phyloP scores from a whole-genome alignment of 2,888 invertebrate species.

The Dascillus cervinus region DNA sequence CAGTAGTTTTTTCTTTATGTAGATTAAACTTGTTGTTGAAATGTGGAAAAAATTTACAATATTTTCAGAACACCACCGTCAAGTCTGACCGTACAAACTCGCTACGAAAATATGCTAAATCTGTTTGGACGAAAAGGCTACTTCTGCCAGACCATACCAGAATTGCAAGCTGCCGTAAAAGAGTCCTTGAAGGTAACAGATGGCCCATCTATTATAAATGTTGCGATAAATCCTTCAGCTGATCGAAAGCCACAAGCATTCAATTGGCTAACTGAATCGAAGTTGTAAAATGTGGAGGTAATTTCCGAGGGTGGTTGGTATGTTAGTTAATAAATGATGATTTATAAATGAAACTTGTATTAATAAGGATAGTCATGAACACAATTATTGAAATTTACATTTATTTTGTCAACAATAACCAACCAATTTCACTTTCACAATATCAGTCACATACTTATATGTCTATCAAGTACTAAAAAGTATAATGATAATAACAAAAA shows the following conservation, averaged over 20 bases:
- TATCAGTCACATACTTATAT: constrained; percentile 23
- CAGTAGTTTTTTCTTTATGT: no score
- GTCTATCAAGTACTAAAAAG: no score
- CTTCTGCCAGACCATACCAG: constrained; percentile 68
- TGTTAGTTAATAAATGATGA: neutral
- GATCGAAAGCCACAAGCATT: constrained; percentile 87
- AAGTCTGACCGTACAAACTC: constrained; percentile 66
- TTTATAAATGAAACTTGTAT: no score
- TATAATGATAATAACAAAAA: no score
- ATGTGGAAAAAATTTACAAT: no score
- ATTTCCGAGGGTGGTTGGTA: neutral
- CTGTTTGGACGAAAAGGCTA: constrained; percentile 78
- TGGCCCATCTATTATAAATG: constrained; percentile 81
- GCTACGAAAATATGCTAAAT: constrained; percentile 85
- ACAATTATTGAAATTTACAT: constrained; percentile 29
- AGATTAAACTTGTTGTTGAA: no score
- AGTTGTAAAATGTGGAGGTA: no score
- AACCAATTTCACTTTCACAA: constrained; percentile 36
- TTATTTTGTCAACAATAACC: constrained; percentile 35
- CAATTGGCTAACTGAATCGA: constrained; percentile 89
- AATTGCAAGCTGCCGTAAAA: constrained; percentile 64
- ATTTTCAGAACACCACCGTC: constrained; percentile 56
- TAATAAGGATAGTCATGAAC: constrained; percentile 3
- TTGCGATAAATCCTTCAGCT: constrained; percentile 80
- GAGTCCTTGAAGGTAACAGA: constrained; percentile 60